A percentile compares a stretch with the other conserved stretches of the same genome.
Conservation (phyloP, 2,797 vertebrate species). For the Danionella dracula region DNA sequence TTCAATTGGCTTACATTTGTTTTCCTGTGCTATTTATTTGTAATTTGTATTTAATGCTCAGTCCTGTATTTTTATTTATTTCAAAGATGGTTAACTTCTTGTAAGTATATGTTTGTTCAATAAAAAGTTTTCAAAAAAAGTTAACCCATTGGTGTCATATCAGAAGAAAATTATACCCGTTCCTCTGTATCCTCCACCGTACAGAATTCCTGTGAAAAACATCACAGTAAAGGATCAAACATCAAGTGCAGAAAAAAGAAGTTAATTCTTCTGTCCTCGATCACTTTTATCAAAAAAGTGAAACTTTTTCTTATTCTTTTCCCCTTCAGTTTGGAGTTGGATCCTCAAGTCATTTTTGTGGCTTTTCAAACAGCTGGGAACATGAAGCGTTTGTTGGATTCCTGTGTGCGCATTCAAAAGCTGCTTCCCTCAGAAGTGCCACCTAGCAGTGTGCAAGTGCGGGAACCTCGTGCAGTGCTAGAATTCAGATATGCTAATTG, state of each 20-base stretch:
- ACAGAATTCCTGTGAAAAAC: slow-evolving; percentile 49
- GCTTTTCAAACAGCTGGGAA: slow-evolving; percentile 73
- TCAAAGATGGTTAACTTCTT: too few relatives aligned
- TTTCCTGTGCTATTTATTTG: too few relatives aligned
- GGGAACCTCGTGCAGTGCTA: slow-evolving; percentile 67
- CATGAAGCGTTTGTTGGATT: slow-evolving; percentile 55
- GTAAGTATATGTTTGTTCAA: neutral
- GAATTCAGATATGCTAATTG: slow-evolving; percentile 83
- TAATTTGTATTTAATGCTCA: too few relatives aligned
- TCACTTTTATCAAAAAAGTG: slow-evolving; percentile 47
- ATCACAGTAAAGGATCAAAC: slow-evolving; percentile 76
- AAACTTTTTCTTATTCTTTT: slow-evolving; percentile 58
- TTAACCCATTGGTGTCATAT: neutral
- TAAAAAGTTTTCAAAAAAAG: slow-evolving; percentile 1
- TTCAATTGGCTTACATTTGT: too few relatives aligned
- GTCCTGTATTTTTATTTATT: too few relatives aligned
- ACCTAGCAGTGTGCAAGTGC: slow-evolving; percentile 75
- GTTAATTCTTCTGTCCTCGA: slow-evolving; percentile 63
- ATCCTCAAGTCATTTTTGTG: slow-evolving; percentile 73
- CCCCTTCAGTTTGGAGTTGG: slow-evolving; percentile 69
- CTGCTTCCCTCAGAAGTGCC: slow-evolving; percentile 74
- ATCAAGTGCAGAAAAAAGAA: slow-evolving; percentile 49
- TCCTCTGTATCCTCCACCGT: slow-evolving; percentile 1
- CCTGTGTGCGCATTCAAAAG: slow-evolving; percentile 71
- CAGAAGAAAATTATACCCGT: neutral